Conservation (phyloP, 2,888 invertebrate species). For the Cosmopolites sordidus region DNA sequence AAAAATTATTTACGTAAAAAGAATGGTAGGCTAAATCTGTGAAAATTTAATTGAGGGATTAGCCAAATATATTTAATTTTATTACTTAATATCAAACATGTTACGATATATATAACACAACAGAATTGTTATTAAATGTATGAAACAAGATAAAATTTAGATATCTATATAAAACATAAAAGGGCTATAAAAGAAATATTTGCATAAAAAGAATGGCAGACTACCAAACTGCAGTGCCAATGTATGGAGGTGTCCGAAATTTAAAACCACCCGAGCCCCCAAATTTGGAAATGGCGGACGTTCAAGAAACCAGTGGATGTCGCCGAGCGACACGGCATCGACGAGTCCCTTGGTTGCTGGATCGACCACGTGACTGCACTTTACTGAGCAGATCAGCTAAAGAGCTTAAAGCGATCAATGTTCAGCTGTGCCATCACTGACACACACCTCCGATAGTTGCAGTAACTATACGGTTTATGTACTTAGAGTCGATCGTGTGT, state of each 20-base stretch:
- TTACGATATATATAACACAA: too few relatives aligned
- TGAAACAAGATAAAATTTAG: too few relatives aligned
- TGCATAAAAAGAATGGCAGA: conserved; percentile 53
- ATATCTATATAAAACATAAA: too few relatives aligned
- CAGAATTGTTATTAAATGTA: too few relatives aligned
- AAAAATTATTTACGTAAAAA: too few relatives aligned
- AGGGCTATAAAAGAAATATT: too few relatives aligned
- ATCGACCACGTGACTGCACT: conserved; percentile 60
- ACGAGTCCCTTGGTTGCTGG: conserved; percentile 56
- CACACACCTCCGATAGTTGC: conserved; percentile 52
- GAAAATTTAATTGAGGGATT: too few relatives aligned
- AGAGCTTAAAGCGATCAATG: conserved; percentile 53
- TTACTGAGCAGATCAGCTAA: conserved; percentile 62
- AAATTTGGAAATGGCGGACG: conserved; percentile 61
- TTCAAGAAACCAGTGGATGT: conserved; percentile 55
- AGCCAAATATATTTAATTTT: too few relatives aligned
- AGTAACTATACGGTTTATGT: not conserved
- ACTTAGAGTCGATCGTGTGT: not conserved
- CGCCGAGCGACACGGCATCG: conserved; percentile 55
- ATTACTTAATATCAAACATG: too few relatives aligned
- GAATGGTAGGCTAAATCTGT: too few relatives aligned
- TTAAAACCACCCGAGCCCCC: conserved; percentile 54
- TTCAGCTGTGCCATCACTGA: conserved; percentile 61
- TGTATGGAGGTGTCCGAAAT: conserved; percentile 54
- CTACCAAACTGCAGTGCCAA: conserved; percentile 54